phyloP scores from a whole-genome alignment of 2,888 invertebrate species.

The Sabellastarte sp. region DNA sequence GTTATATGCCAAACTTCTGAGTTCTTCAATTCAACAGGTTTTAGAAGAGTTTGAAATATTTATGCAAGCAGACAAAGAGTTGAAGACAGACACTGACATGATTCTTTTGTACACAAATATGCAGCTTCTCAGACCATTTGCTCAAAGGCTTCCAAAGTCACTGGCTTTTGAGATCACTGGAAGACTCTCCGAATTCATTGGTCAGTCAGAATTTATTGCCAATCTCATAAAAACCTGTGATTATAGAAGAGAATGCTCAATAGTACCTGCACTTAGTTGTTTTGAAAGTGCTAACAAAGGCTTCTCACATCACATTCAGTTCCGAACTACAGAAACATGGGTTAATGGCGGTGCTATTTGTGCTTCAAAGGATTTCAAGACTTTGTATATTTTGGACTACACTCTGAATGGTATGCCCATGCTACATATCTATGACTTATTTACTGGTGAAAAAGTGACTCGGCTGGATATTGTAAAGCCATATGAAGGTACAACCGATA shows the following conservation, averaged over 20 bases:
- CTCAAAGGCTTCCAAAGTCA: background rate
- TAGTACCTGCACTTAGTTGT: constrained; percentile 4
- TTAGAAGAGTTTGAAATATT: constrained; percentile 74
- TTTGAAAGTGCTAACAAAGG: background rate
- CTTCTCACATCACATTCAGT: background rate
- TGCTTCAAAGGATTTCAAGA: background rate
- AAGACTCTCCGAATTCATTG: constrained; percentile 1
- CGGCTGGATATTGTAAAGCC: background rate
- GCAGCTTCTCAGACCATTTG: background rate
- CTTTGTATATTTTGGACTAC: background rate
- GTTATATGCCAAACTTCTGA: constrained; percentile 89
- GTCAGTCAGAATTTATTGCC: background rate
- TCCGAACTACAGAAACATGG: background rate
- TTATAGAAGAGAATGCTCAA: background rate
- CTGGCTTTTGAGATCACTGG: background rate
- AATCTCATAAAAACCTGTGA: background rate
- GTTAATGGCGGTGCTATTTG: background rate
- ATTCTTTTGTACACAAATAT: constrained; percentile 10
- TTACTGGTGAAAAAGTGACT: background rate
- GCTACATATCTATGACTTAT: background rate
- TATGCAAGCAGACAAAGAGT: background rate
- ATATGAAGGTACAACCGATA: background rate
- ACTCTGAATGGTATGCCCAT: background rate
- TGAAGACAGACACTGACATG: constrained; percentile 6
- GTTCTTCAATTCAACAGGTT: constrained; percentile 89